Conservation (phyloP, 2,797 vertebrate species). For the Varecia variegata region DNA sequence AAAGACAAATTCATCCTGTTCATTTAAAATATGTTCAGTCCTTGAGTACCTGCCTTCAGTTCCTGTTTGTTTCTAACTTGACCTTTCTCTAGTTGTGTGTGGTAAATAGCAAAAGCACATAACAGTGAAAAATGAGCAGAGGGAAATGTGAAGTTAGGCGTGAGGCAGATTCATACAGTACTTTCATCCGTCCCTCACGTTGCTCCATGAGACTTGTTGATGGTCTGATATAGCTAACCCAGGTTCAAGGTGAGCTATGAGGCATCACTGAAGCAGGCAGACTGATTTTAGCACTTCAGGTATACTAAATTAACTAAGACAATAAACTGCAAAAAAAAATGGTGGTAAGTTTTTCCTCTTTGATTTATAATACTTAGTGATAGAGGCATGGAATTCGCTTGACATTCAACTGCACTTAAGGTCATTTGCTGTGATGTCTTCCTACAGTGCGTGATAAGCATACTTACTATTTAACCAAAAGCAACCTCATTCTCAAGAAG, state of each 20-base stretch:
- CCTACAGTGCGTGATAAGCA: background rate
- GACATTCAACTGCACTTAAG: background rate
- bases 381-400: background rate
- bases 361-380: background rate
- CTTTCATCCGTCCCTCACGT: background rate
- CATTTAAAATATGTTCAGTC: background rate
- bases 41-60: background rate
- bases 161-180: background rate
- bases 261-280: background rate
- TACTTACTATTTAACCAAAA: background rate
- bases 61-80: background rate
- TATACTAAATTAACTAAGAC: conserved; percentile 15
- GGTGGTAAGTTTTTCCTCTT: background rate
- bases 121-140: background rate
- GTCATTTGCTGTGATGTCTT: background rate
- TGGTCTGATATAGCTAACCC: background rate
- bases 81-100: background rate
- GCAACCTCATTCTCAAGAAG: background rate
- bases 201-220: background rate
- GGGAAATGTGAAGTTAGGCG: background rate
- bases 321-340: conserved; percentile 9
- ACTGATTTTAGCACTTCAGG: background rate
- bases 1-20: background rate
- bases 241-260: conserved; percentile 25
- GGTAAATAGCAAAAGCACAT: background rate